These are phyloP conservation scores for Holothuria glaberrima DNA, from an alignment of 35 echinoderm and acorn worm genomes.

Conservation along the genomic window DNA sequence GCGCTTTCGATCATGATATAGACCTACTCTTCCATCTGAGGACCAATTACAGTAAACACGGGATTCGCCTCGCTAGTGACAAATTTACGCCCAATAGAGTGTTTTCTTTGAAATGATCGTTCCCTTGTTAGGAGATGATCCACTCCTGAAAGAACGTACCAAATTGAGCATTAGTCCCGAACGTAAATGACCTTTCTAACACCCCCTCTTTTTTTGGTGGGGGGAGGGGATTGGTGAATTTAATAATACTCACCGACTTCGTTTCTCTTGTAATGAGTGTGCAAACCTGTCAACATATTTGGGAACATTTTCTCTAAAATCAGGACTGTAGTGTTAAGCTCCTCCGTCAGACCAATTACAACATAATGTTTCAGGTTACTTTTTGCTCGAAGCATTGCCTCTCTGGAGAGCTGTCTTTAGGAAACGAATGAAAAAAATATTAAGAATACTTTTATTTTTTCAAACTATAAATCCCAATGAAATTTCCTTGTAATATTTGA, in stretches of 20 bases:
- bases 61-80: too few relatives aligned
- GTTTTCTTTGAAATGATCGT: too few relatives aligned
- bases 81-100: too few relatives aligned
- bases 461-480: neutral
- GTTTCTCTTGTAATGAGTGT: neutral
- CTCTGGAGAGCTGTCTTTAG: neutral
- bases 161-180: neutral
- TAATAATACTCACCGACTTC: neutral
- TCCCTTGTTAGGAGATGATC: too few relatives aligned
- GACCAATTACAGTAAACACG: too few relatives aligned
- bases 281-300: constrained; percentile 10
- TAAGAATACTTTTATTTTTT: neutral
- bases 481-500: neutral
- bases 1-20: too few relatives aligned
- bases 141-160: too few relatives aligned
- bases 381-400: constrained; percentile 28
- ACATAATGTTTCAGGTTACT: constrained; percentile 1
- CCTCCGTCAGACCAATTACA: constrained; percentile 22
- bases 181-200: too few relatives aligned
- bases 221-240: neutral
- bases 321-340: constrained; percentile 19
- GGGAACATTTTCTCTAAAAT: constrained; percentile 41
- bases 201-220: neutral
- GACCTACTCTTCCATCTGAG: too few relatives aligned
- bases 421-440: neutral